Percentiles rank a stretch among this genome's conserved stretches.
phyloP scores from a whole-genome alignment of 2,888 invertebrate genomes.

The Meiosimyza decipiens region DNA sequence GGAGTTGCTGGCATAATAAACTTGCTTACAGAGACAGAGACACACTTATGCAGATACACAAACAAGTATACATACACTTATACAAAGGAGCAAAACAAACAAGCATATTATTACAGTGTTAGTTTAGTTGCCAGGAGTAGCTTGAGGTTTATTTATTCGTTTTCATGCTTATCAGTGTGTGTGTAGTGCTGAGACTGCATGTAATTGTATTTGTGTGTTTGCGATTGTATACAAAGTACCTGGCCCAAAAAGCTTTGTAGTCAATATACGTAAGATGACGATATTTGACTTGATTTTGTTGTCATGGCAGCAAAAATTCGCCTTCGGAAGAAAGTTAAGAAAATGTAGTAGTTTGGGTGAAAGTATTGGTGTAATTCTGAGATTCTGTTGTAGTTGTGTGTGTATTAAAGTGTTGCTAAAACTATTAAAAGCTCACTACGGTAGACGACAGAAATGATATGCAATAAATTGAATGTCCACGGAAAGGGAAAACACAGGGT shows the following conservation, averaged over 20 bases:
- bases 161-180: neutral
- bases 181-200: neutral
- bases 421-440: too few relatives aligned
- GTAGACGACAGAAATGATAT: too few relatives aligned
- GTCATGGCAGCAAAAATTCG: neutral
- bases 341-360: too few relatives aligned
- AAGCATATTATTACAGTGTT: slow-evolving; percentile 2
- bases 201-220: slow-evolving; percentile 3
- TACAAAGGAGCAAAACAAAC: slow-evolving; percentile 8
- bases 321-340: too few relatives aligned
- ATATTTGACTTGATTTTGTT: slow-evolving; percentile 18
- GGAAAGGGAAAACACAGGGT: too few relatives aligned
- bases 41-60: neutral
- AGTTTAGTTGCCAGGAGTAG: slow-evolving; percentile 23
- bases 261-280: neutral
- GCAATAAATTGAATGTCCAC: too few relatives aligned
- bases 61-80: slow-evolving; percentile 29
- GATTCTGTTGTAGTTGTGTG: too few relatives aligned
- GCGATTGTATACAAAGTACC: neutral
- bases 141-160: slow-evolving; percentile 16
- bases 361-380: too few relatives aligned
- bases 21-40: slow-evolving; percentile 1
- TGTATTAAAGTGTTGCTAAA: too few relatives aligned
- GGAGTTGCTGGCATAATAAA: slow-evolving; percentile 21
- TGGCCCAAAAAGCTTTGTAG: slow-evolving; percentile 4